Base-by-base conservation (phyloP, 2,797 vertebrate genomes). In the Eospalax fontanierii region DNA sequence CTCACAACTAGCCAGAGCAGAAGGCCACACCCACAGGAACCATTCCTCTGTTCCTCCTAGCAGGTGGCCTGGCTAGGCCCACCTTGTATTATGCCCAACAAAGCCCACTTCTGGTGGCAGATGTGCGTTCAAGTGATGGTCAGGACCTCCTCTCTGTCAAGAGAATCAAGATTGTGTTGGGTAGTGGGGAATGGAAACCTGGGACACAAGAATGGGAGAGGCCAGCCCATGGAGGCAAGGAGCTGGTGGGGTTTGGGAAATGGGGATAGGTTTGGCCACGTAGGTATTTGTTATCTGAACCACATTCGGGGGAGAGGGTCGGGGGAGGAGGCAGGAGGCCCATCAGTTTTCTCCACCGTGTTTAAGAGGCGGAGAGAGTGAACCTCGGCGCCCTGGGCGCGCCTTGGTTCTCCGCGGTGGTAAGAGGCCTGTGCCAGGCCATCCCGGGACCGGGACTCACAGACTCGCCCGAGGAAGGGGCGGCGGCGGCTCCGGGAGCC, bases 211-310 rank as follows among this genome's bases (percentile, higher is more conserved):
- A 74, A 38, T 0, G 2, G 14, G 15, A 66, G 28, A 35, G 6
- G 35, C 35, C 54, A 50, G 35, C 33, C 57, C 0, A 3, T 6
- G 68, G 43, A 76, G 57, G 85, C 46, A 38, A 68, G 43, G 66
- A 89, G 66, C n/a, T 68, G 68, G 38, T 35, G 14, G 93, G 30
- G 50, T 50, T 81, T 46, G 40, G 91, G 78, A 59, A 93, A 70
- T 33, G 19, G 19, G 35, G 30, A 5, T 33, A 86, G 15, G 61
- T 9, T 1, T 43, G 81, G 35, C 73, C 63, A 24, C 15, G 38
- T 16, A 26, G 26, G 22, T 3, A 12, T 63, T 22, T 50, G 38
- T 16, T 78, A 30, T 73, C n/a, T 6, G 1, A 70, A 68, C 2
- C 24, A 15, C 18, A 6, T 33, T 76, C 85, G 73, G 54, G 66